phyloP scores from a whole-genome alignment of 2,888 invertebrate species.

The Drosophila histrio region DNA sequence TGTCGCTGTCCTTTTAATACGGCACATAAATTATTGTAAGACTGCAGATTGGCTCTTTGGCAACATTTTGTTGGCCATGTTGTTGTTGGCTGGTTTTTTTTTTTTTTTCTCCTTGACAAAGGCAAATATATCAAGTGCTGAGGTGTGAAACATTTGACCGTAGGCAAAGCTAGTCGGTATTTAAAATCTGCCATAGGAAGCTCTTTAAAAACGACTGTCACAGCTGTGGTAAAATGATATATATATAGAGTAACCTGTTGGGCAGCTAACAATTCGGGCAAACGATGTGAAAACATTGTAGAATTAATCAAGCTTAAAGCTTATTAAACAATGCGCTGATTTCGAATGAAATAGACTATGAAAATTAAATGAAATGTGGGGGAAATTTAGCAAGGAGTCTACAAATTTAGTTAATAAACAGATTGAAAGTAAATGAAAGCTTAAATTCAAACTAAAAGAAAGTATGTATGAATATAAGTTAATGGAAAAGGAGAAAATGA shows the following conservation, averaged over 20 bases:
- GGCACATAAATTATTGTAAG: constrained; percentile 77
- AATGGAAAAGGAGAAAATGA: too few species aligned
- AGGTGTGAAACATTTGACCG: constrained; percentile 68
- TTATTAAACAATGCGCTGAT: constrained; percentile 14
- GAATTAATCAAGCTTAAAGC: constrained; percentile 17
- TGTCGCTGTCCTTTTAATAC: constrained; percentile 77
- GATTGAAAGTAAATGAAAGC: background rate
- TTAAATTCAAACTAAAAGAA: background rate
- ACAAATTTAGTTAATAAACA: background rate
- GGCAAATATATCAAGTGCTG: constrained; percentile 57
- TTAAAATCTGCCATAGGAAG: constrained; percentile 27
- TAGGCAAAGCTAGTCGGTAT: constrained; percentile 25
- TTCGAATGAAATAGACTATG: constrained; percentile 1
- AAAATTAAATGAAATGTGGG: background rate
- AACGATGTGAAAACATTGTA: constrained; percentile 2
- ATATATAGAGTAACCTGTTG: constrained; percentile 28
- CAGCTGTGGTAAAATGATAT: constrained; percentile 30
- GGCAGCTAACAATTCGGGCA: background rate
- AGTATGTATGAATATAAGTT: too few species aligned
- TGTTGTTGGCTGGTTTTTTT: constrained; percentile 9
- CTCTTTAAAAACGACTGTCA: constrained; percentile 34
- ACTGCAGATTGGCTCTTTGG: constrained; percentile 77
- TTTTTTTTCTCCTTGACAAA: background rate
- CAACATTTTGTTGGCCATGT: constrained; percentile 61
- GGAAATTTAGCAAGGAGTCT: background rate